Percentiles rank a stretch among this genome's conserved stretches.
Evolutionary conservation across 2,888 invertebrate species (phyloP).

Genomic region (Harpagoxenus sublaevis): DNA sequence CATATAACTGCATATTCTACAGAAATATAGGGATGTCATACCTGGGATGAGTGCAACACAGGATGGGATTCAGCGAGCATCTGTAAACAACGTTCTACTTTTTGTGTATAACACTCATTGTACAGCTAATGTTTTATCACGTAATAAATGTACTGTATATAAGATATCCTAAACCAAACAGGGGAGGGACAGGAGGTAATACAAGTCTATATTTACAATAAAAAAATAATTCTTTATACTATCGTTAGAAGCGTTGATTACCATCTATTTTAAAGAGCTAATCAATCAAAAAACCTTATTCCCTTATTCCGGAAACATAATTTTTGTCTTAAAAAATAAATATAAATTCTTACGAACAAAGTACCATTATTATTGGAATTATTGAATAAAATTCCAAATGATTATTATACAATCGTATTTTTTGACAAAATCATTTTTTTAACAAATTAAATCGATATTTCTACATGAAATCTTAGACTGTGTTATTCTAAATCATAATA

Average conservation of each 20-base stretch:
- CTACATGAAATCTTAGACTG: too few relatives aligned
- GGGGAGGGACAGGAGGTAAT: background rate
- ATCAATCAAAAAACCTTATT: background rate
- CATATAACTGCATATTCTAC: constrained; percentile 45
- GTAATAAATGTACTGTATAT: background rate
- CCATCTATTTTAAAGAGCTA: background rate
- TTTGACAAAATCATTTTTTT: background rate
- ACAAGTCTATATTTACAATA: background rate
- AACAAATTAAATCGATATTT: background rate
- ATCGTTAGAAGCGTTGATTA: background rate
- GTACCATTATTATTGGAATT: background rate
- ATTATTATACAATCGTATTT: background rate
- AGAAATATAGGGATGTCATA: constrained; percentile 79
- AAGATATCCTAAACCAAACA: background rate
- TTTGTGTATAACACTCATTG: constrained; percentile 69
- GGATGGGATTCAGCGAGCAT: constrained; percentile 85
- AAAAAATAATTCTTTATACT: background rate
- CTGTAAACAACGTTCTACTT: constrained; percentile 85
- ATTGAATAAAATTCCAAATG: background rate
- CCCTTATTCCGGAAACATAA: background rate
- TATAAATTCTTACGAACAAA: background rate
- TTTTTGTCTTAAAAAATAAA: background rate
- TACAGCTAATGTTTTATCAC: constrained; percentile 17
- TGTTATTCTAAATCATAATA: too few relatives aligned
- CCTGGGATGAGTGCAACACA: constrained; percentile 86